phyloP scores from a whole-genome alignment of 2,888 invertebrate genomes.

The Ectemnius lituratus region DNA sequence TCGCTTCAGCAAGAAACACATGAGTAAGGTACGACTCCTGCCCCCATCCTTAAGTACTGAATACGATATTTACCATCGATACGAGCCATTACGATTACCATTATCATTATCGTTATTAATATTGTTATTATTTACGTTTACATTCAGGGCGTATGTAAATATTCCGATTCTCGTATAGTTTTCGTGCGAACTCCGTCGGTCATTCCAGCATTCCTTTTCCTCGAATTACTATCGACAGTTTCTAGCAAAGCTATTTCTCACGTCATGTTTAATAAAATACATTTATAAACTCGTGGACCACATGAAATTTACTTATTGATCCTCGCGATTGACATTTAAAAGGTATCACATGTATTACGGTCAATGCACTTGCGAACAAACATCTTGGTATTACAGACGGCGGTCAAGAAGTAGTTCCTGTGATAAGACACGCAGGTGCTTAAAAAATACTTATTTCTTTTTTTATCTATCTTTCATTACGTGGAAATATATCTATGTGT shows the following conservation, averaged over 20 bases:
- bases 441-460: conserved; percentile 38
- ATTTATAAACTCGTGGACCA: conserved; percentile 54
- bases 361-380: conserved; percentile 13
- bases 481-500: conserved; percentile 3
- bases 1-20: conserved; percentile 21
- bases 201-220: neutral
- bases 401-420: conserved; percentile 10
- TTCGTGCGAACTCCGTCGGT: neutral
- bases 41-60: conserved; percentile 62
- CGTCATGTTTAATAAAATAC: conserved; percentile 59
- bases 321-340: conserved; percentile 42
- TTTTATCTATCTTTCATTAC: conserved; percentile 15
- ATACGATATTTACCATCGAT: conserved; percentile 58
- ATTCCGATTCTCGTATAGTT: neutral
- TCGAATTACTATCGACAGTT: conserved; percentile 19
- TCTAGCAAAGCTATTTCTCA: conserved; percentile 45
- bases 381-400: neutral
- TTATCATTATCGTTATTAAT: conserved; percentile 25
- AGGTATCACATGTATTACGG: conserved; percentile 50
- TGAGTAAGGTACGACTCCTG: conserved; percentile 41
- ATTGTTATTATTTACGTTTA: conserved; percentile 37
- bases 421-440: conserved; percentile 10
- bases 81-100: conserved; percentile 35
- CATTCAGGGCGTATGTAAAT: conserved; percentile 25
- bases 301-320: conserved; percentile 50